Conservation (phyloP, 2,888 invertebrate genomes). For the Tenthredo mesomela region DNA sequence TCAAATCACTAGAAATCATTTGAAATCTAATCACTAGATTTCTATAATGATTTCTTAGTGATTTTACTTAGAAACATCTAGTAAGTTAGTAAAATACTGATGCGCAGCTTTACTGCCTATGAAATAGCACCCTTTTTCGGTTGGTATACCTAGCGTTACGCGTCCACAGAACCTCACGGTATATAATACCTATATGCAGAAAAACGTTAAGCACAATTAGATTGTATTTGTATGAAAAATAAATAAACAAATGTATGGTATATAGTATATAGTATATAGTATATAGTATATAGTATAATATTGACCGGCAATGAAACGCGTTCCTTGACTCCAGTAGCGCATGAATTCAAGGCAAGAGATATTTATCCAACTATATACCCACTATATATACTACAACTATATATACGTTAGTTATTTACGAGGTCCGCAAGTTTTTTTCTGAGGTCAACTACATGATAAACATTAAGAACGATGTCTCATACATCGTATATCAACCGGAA, state of each 20-base stretch:
- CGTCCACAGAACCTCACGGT: too few species aligned
- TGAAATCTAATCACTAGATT: too few species aligned
- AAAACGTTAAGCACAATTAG: not conserved
- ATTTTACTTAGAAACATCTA: too few species aligned
- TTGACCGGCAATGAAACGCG: conserved; percentile 12
- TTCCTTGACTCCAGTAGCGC: not conserved
- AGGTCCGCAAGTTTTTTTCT: not conserved
- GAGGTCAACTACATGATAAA: not conserved
- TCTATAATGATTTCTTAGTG: too few species aligned
- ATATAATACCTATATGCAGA: too few species aligned
- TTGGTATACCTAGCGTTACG: too few species aligned
- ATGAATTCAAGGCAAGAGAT: conserved; percentile 10
- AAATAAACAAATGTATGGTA: not conserved
- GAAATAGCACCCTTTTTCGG: too few species aligned
- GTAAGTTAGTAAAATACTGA: too few species aligned
- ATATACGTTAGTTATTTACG: not conserved
- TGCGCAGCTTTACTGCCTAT: too few species aligned
- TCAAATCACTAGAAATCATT: too few species aligned
- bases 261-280: not conserved
- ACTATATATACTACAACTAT: not conserved
- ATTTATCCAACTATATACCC: not conserved
- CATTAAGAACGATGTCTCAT: not conserved
- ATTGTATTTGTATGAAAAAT: not conserved
- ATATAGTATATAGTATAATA: not conserved
- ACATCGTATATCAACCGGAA: not conserved